phyloP scores from a whole-genome alignment of 1,140 invertebrate species.

The Rhyzopertha dominica region DNA sequence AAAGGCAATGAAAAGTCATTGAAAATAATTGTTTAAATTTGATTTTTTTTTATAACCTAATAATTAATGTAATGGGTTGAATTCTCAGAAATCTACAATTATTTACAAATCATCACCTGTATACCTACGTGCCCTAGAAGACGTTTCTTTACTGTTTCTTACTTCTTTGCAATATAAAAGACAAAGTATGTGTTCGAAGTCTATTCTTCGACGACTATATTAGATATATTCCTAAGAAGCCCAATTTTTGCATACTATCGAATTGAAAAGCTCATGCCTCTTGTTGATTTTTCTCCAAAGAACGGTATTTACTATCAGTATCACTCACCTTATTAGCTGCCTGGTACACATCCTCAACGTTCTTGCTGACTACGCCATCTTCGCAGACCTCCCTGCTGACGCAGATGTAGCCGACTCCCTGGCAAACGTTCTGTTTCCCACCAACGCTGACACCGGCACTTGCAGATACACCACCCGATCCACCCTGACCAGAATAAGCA shows the following conservation, averaged over 20 bases:
- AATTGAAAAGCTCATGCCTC: not conserved
- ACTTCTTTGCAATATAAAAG: not conserved
- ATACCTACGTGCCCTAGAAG: no score
- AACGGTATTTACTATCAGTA: no score
- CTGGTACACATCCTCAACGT: no score
- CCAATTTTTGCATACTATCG: not conserved
- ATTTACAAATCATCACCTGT: no score
- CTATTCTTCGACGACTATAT: not conserved
- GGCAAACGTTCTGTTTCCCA: slow-evolving; percentile 48
- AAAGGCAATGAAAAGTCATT: no score
- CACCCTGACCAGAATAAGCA: not conserved
- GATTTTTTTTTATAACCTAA: no score
- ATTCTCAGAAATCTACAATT: no score
- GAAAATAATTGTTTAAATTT: no score
- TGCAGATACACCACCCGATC: not conserved
- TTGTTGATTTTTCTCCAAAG: not conserved
- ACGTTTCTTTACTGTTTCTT: no score
- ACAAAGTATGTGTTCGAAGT: not conserved
- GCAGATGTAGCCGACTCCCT: slow-evolving; percentile 52
- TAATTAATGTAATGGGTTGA: no score
- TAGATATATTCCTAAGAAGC: not conserved
- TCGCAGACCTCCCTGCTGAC: slow-evolving; percentile 52
- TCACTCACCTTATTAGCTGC: no score
- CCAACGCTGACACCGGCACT: slow-evolving; percentile 12
- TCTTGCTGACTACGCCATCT: slow-evolving; percentile 51